Evolutionary conservation across 2,888 invertebrate species (phyloP).

Genomic region (Nymphalis c-album): DNA sequence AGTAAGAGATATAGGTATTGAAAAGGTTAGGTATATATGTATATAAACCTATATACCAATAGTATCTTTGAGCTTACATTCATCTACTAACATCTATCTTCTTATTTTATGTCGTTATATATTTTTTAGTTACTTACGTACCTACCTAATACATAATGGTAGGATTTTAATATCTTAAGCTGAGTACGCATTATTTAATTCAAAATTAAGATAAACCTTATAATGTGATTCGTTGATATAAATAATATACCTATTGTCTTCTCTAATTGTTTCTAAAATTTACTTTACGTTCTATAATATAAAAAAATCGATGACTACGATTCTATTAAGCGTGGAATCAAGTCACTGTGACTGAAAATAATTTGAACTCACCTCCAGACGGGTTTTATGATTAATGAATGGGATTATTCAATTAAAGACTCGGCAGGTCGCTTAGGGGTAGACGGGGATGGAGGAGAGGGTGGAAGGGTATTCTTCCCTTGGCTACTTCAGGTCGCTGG

Average conservation of each 20-base stretch:
- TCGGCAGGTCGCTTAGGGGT: constrained; percentile 67
- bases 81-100: too few species aligned
- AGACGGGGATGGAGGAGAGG: constrained; percentile 29
- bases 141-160: too few species aligned
- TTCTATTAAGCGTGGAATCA: constrained; percentile 39
- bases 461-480: constrained; percentile 45
- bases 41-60: not conserved
- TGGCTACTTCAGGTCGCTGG: constrained; percentile 55
- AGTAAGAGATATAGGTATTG: not conserved
- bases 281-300: not conserved
- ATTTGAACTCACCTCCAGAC: constrained; percentile 76
- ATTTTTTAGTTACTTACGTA: too few species aligned
- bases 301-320: constrained; percentile 25
- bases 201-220: not conserved
- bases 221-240: not conserved
- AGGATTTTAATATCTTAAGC: too few species aligned
- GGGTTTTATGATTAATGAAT: constrained; percentile 78
- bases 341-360: constrained; percentile 63
- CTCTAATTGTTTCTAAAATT: too few species aligned
- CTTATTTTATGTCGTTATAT: too few species aligned
- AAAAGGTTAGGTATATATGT: not conserved
- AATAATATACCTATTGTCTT: not conserved
- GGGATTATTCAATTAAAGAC: constrained; percentile 81
- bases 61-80: not conserved
- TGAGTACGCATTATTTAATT: too few species aligned